Evolutionary conservation across 2,113 vertebrate genomes (phyloP), one percentile per base, ranked within the genome.

Genomic region (Euleptes europaea): DNA sequence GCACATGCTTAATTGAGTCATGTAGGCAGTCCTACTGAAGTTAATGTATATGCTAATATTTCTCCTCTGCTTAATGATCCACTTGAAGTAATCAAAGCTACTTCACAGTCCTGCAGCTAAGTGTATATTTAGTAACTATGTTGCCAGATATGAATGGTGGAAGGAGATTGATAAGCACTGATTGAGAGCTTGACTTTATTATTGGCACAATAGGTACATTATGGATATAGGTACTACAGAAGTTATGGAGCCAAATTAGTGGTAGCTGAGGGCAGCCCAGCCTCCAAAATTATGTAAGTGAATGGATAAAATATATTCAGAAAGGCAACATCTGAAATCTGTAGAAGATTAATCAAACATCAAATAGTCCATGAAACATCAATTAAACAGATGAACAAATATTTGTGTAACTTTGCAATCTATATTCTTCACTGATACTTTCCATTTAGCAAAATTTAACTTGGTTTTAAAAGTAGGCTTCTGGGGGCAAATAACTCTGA

Each of bases 31-130:
- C 33, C 47, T 35, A 54, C 10, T 69, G 74, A 78, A 70, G 35
- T 35, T 54, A 54, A 82, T 35, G 8, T 31, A 40, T 72, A 69
- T 82, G 33, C 67, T 47, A 78, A 71, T 42, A 84, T 77, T 84
- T 51, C 44, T 77, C 63, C 35, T 67, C 82, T 84, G 82, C 63
- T 84, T 69, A 54, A 40, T 84, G 63, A 84, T 69, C 21, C 21
- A 49, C 33, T 67, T 77, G 51, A 76, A 70, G 47, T 31, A 78
- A 69, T 70, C 83, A 70, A 70, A 69, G 2, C 15, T 57, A 47
- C 78, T 78, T 84, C 65, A 78, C 65, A 84, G 74, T 31, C 38
- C 17, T 84, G 47, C 33, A 57, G 65, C 14, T 76, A 70, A 78
- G 66, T 54, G 3, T 35, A 12, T 10, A 26, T 40, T 78, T 84